phyloP scores from a whole-genome alignment of 2,797 vertebrate genomes.

The Oreochromis mossambicus region DNA sequence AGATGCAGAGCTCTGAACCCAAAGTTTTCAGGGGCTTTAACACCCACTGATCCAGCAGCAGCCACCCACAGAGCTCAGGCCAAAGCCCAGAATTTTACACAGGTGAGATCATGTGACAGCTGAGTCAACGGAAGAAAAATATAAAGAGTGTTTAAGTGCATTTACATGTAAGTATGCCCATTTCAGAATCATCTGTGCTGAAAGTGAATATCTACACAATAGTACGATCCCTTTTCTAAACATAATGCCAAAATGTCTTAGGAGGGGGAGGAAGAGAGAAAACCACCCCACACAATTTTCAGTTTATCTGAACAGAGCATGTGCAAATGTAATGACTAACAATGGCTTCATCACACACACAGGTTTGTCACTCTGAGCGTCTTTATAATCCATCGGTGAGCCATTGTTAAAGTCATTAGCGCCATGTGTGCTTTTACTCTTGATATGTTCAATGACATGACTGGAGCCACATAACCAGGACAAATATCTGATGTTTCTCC shows the following conservation, averaged over 20 bases:
- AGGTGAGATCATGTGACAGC: constrained; percentile 22
- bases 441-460: background rate
- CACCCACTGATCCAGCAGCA: background rate
- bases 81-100: constrained; percentile 12
- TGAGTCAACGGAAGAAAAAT: constrained; percentile 12
- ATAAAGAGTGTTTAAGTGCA: constrained; percentile 56
- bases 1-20: background rate
- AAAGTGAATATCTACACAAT: constrained; percentile 35
- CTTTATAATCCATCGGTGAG: background rate
- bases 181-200: constrained; percentile 13
- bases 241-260: constrained; percentile 54
- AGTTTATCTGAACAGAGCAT: background rate
- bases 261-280: background rate
- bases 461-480: background rate
- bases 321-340: constrained; percentile 13
- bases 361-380: background rate
- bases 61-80: constrained; percentile 1
- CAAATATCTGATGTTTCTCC: constrained; percentile 30
- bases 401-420: background rate
- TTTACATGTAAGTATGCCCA: constrained; percentile 31
- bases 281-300: background rate
- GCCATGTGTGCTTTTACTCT: background rate
- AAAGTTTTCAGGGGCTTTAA: constrained; percentile 8
- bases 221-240: constrained; percentile 67
- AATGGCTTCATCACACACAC: background rate